These are phyloP conservation scores for Heliconius charithonia DNA, from an alignment of 2,888 invertebrate species.

Conservation along the genomic window DNA sequence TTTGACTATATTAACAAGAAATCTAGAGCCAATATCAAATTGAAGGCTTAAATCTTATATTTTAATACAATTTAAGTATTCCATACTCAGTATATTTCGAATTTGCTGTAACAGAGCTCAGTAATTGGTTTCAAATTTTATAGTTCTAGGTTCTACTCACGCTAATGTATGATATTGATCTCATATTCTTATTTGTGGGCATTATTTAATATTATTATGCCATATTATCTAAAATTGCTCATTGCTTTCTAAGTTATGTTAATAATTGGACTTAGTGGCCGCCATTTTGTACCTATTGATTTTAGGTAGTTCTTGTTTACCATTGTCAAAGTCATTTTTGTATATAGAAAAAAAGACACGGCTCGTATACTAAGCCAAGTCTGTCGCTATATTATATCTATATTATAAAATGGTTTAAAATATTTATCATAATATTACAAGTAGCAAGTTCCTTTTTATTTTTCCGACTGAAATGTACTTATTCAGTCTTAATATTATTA, in stretches of 20 bases:
- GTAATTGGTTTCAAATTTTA: slow-evolving; percentile 14
- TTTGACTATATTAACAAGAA: neutral
- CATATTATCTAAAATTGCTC: slow-evolving; percentile 71
- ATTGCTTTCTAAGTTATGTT: slow-evolving; percentile 65
- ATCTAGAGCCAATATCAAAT: neutral
- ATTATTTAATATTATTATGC: slow-evolving; percentile 72
- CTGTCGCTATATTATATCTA: slow-evolving; percentile 26
- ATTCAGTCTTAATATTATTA: slow-evolving; percentile 52
- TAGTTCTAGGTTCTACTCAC: slow-evolving; percentile 45
- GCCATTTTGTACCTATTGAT: slow-evolving; percentile 34
- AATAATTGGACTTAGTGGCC: slow-evolving; percentile 60
- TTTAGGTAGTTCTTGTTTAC: slow-evolving; percentile 39
- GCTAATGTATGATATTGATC: slow-evolving; percentile 69
- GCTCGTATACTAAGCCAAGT: slow-evolving; percentile 23
- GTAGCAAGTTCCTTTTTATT: slow-evolving; percentile 55
- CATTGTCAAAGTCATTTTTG: slow-evolving; percentile 40
- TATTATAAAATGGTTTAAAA: slow-evolving; percentile 37
- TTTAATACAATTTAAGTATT: neutral
- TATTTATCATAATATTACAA: slow-evolving; percentile 50
- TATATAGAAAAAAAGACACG: slow-evolving; percentile 37
- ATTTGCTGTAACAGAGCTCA: slow-evolving; percentile 30
- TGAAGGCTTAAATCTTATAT: neutral
- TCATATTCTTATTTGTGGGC: slow-evolving; percentile 77
- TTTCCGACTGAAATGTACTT: slow-evolving; percentile 55
- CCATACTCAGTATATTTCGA: neutral